These are phyloP conservation scores for Heliconius congener DNA, from an alignment of 1,140 invertebrate species.

Conservation along the genomic window DNA sequence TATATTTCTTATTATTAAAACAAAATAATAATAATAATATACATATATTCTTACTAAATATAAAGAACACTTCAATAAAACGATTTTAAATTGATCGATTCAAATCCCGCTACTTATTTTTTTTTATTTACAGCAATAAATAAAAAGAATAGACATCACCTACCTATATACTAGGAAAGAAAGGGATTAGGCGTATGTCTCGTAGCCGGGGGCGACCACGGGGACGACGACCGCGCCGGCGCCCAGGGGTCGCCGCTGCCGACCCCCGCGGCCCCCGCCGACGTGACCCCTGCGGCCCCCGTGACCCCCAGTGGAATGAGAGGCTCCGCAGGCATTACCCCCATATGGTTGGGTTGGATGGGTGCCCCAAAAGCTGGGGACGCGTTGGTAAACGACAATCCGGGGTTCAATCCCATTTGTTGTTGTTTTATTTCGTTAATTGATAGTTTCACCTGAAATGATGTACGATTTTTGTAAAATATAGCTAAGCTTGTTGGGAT, in stretches of 20 bases:
- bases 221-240: conserved; percentile 48
- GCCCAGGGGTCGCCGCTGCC: conserved; percentile 45
- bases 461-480: neutral
- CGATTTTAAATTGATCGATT: no score
- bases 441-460: conserved; percentile 61
- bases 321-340: neutral
- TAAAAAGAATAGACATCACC: neutral
- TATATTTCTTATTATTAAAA: neutral
- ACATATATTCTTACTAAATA: no score
- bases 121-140: neutral
- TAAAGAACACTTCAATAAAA: no score
- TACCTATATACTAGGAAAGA: conserved; percentile 67
- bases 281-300: conserved; percentile 16
- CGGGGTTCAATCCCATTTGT: conserved; percentile 62
- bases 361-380: conserved; percentile 35
- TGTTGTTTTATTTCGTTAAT: conserved; percentile 79
- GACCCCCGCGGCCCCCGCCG: conserved; percentile 21
- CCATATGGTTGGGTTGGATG: conserved; percentile 1
- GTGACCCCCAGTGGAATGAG: conserved; percentile 18
- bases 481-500: neutral
- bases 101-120: no score
- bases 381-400: conserved; percentile 40
- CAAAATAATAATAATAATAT: no score
- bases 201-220: conserved; percentile 56
- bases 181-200: conserved; percentile 76